Percentiles rank a stretch among this genome's conserved stretches.
phyloP scores from a whole-genome alignment of 2,113 vertebrate species.

The Sorex araneus region DNA sequence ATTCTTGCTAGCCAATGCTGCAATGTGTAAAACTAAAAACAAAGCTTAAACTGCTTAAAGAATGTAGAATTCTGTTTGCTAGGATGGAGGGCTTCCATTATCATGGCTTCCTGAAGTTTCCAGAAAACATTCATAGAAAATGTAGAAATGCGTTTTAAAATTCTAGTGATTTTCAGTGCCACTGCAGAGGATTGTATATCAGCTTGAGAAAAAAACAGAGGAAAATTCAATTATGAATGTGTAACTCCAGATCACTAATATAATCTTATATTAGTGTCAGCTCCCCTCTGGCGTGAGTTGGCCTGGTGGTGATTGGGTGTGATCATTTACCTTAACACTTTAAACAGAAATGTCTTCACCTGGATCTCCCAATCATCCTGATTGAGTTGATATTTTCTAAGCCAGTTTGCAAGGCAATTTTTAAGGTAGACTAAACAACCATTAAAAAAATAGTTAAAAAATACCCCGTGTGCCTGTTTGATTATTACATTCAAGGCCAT shows the following conservation, averaged over 20 bases:
- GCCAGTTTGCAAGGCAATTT: not conserved
- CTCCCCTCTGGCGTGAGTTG: not conserved
- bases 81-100: not conserved
- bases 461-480: not conserved
- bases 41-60: no score
- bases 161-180: not conserved
- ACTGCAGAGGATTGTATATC: not conserved
- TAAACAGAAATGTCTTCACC: not conserved
- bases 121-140: not conserved
- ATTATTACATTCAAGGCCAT: not conserved
- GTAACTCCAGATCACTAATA: not conserved
- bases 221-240: not conserved
- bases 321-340: not conserved
- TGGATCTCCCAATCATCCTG: not conserved
- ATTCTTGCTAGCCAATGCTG: no score
- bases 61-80: not conserved
- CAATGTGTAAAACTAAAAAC: no score
- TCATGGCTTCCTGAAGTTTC: not conserved
- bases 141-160: accelerated
- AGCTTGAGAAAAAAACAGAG: not conserved
- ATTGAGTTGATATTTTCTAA: not conserved
- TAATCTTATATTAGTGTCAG: not conserved
- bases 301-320: accelerated
- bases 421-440: not conserved
- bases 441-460: not conserved